These are phyloP conservation scores for Oligia latruncula DNA, from an alignment of 2,888 invertebrate genomes.

Conservation along the genomic window DNA sequence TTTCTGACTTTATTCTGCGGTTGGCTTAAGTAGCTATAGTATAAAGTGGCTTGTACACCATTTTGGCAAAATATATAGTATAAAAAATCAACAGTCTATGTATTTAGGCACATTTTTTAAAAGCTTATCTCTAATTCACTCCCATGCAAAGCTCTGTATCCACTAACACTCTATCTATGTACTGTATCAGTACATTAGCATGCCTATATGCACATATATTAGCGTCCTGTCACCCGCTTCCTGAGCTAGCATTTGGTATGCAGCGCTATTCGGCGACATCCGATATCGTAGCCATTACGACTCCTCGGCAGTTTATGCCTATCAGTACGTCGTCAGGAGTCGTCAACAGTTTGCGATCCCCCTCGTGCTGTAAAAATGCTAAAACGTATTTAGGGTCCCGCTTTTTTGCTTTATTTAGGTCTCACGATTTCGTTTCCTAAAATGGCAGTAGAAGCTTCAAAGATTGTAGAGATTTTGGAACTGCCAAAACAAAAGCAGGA, in stretches of 20 bases:
- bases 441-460: constrained; percentile 7
- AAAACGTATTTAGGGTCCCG: constrained; percentile 16
- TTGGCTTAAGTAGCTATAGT: neutral
- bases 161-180: constrained; percentile 46
- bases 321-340: constrained; percentile 52
- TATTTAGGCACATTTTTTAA: neutral
- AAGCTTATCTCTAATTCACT: neutral
- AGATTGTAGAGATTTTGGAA: constrained; percentile 5
- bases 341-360: constrained; percentile 45
- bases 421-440: constrained; percentile 38
- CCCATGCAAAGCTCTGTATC: constrained; percentile 3
- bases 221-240: constrained; percentile 72
- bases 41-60: neutral
- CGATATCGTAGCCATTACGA: constrained; percentile 65
- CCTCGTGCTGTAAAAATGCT: constrained; percentile 20
- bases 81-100: neutral
- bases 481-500: constrained; percentile 8
- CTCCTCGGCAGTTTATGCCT: constrained; percentile 50
- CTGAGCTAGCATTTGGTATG: constrained; percentile 75
- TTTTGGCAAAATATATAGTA: neutral
- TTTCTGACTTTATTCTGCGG: neutral
- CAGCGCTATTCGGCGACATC: constrained; percentile 67
- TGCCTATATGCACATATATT: constrained; percentile 57
- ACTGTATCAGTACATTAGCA: constrained; percentile 58
- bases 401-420: constrained; percentile 23